Percentiles rank a stretch among this genome's conserved stretches.
phyloP scores from a whole-genome alignment of 2,888 invertebrate species.

The Leuctra nigra region DNA sequence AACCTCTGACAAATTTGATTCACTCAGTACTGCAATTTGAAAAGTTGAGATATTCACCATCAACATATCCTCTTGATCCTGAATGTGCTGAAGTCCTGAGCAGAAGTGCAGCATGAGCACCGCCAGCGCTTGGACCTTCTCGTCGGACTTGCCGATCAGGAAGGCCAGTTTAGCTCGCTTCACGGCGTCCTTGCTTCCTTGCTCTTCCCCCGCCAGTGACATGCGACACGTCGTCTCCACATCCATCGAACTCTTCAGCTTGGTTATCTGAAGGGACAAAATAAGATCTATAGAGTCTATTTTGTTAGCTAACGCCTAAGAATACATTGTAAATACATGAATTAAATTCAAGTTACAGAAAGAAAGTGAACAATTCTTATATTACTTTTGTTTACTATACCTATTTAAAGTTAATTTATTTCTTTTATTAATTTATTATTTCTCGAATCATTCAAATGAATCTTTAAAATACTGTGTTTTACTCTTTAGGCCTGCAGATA shows the following conservation, averaged over 20 bases:
- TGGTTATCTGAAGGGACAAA: slow-evolving; percentile 52
- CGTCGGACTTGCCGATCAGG: slow-evolving; percentile 60
- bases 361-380: too few species aligned
- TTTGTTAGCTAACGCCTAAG: too few species aligned
- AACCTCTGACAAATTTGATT: too few species aligned
- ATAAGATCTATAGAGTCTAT: not conserved
- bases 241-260: slow-evolving; percentile 68
- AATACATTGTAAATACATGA: too few species aligned
- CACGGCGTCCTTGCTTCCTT: slow-evolving; percentile 33
- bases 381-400: too few species aligned
- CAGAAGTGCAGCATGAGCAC: slow-evolving; percentile 93
- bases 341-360: too few species aligned
- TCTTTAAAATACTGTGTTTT: too few species aligned
- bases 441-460: too few species aligned
- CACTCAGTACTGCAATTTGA: too few species aligned
- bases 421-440: too few species aligned
- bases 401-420: too few species aligned
- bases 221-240: slow-evolving; percentile 54
- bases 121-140: slow-evolving; percentile 83
- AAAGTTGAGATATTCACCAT: slow-evolving; percentile 12
- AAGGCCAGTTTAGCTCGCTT: slow-evolving; percentile 32
- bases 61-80: slow-evolving; percentile 44
- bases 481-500: too few species aligned
- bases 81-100: slow-evolving; percentile 81
- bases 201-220: slow-evolving; percentile 44